phyloP scores from a whole-genome alignment of 2,797 vertebrate genomes.

The Schizopygopsis malacanthus region DNA sequence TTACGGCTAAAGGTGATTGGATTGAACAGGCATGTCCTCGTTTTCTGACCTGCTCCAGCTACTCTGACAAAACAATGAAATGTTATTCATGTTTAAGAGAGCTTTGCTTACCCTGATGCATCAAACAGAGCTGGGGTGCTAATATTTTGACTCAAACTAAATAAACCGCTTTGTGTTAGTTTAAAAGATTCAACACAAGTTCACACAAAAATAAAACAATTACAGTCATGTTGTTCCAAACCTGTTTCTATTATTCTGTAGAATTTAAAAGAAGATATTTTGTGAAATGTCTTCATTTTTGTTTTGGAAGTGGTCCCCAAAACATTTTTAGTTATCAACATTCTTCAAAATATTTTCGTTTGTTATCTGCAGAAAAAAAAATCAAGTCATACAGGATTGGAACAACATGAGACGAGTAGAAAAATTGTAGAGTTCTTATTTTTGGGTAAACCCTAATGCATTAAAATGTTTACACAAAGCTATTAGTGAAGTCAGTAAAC shows the following conservation, averaged over 20 bases:
- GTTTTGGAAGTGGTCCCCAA: neutral
- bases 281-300: neutral
- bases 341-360: neutral
- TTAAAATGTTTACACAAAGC: neutral
- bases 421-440: neutral
- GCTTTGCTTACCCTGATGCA: neutral
- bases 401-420: neutral
- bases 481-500: neutral
- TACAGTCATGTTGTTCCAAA: neutral
- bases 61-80: neutral
- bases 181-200: neutral
- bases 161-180: neutral
- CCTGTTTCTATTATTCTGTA: neutral
- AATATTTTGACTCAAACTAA: neutral
- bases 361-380: neutral
- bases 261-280: neutral
- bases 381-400: neutral
- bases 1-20: slow-evolving; percentile 23
- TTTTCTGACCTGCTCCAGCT: neutral
- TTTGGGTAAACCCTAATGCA: neutral
- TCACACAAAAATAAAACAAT: neutral
- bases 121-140: neutral
- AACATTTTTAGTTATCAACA: neutral
- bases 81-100: neutral
- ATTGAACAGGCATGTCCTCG: slow-evolving; percentile 21